Evolutionary conservation across 1,140 invertebrate species (phyloP).

Genomic region (Lethrus apterus): DNA sequence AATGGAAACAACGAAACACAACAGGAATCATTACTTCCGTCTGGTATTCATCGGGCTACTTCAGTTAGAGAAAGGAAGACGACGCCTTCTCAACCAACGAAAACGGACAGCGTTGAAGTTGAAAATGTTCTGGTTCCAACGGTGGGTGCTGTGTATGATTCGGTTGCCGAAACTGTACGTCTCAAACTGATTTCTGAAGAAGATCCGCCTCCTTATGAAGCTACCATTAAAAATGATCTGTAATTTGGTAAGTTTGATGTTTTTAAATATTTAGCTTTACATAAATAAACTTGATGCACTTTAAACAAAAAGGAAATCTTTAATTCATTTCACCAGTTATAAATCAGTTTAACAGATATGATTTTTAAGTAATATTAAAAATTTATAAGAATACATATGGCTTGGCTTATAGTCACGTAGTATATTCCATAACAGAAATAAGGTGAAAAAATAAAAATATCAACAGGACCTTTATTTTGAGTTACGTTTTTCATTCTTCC

Average conservation of each 20-base stretch:
- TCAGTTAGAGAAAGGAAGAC: conserved; percentile 31
- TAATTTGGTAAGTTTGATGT: conserved; percentile 18
- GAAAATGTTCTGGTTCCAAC: conserved; percentile 38
- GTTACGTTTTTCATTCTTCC: too few relatives aligned
- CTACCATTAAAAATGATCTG: conserved; percentile 14
- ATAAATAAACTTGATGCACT: too few relatives aligned
- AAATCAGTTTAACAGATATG: too few relatives aligned
- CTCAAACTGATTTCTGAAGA: conserved; percentile 39
- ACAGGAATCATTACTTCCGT: conserved; percentile 59
- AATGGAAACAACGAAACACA: conserved; percentile 65
- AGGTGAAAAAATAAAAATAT: too few relatives aligned
- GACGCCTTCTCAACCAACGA: conserved; percentile 31
- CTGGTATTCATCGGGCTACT: conserved; percentile 32
- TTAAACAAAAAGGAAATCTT: too few relatives aligned
- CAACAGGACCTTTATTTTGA: too few relatives aligned
- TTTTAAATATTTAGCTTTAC: too few relatives aligned
- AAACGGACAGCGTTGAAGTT: conserved; percentile 39
- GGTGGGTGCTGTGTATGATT: conserved; percentile 34
- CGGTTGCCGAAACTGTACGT: conserved; percentile 33
- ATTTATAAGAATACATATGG: too few relatives aligned
- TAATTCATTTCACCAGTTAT: too few relatives aligned
- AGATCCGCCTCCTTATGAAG: conserved; percentile 28
- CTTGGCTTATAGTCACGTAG: too few relatives aligned
- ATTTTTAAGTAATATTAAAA: too few relatives aligned
- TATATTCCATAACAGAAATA: too few relatives aligned